Conservation (phyloP, 2,113 vertebrate genomes). For the Rhynchopsitta pachyrhyncha region DNA sequence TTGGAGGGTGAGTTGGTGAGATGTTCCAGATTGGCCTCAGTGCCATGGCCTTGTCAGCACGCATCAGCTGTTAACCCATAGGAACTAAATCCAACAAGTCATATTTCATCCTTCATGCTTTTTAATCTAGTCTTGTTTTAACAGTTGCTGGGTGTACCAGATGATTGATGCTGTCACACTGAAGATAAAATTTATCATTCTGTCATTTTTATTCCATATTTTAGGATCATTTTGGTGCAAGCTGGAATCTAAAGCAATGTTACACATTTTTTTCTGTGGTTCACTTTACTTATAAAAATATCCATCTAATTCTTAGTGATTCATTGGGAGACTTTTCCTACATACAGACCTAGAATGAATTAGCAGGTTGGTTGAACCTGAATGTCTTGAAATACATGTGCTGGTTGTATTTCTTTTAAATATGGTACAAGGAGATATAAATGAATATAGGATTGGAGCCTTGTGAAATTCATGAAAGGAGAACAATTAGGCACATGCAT, state of each 20-base stretch:
- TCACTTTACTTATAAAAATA: neutral
- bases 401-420: neutral
- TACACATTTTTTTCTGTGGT: neutral
- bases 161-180: constrained; percentile 31
- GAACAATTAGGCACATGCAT: neutral
- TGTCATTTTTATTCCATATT: constrained; percentile 16
- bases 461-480: neutral
- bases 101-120: neutral
- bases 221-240: neutral
- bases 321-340: neutral
- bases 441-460: neutral
- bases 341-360: neutral
- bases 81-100: neutral
- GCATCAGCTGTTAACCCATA: neutral
- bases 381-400: neutral
- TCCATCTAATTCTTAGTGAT: neutral
- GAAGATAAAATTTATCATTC: neutral
- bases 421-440: neutral
- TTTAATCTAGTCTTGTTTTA: neutral
- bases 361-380: neutral
- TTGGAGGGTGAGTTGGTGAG: neutral
- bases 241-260: neutral
- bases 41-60: neutral
- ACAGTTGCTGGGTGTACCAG: neutral
- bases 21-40: neutral